Conservation (phyloP, 2,888 invertebrate genomes). For the Parasteatoda lunata region DNA sequence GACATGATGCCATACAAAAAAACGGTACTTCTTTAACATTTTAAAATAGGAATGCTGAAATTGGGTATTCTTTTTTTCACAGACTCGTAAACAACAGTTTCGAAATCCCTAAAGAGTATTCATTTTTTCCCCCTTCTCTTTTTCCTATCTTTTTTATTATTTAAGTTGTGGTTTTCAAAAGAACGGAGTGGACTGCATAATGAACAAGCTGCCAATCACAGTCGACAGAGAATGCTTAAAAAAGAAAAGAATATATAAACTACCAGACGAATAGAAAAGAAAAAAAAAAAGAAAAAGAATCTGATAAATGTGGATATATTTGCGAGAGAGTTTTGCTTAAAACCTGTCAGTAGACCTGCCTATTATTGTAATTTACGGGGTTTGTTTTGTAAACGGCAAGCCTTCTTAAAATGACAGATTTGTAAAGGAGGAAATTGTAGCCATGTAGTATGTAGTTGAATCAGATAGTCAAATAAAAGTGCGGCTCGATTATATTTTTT, state of each 20-base stretch:
- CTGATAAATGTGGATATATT: conserved; percentile 8
- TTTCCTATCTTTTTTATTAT: background rate
- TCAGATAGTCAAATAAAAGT: too few species aligned
- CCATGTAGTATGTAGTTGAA: too few species aligned
- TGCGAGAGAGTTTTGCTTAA: background rate
- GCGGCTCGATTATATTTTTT: too few species aligned
- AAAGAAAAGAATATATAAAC: conserved; percentile 17
- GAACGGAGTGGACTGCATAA: conserved; percentile 27
- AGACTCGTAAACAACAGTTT: too few species aligned
- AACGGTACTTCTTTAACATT: too few species aligned
- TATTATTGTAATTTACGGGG: conserved; percentile 14
- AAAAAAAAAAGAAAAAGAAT: conserved; percentile 3
- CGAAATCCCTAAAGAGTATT: too few species aligned
- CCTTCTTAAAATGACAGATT: background rate
- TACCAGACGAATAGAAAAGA: conserved; percentile 12
- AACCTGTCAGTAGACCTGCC: conserved; percentile 17
- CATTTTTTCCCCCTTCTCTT: too few species aligned
- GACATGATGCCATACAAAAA: too few species aligned
- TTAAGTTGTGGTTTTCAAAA: background rate
- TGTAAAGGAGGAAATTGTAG: too few species aligned
- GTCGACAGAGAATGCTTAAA: conserved; percentile 25
- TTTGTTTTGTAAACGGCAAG: background rate
- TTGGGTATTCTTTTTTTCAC: too few species aligned
- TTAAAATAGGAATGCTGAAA: too few species aligned
- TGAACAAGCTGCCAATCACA: conserved; percentile 48